A percentile compares a stretch with the other conserved stretches of the same genome.
These are phyloP conservation scores for Erythrolamprus reginae DNA, from an alignment of 2,113 vertebrate genomes.

Conservation along the genomic window DNA sequence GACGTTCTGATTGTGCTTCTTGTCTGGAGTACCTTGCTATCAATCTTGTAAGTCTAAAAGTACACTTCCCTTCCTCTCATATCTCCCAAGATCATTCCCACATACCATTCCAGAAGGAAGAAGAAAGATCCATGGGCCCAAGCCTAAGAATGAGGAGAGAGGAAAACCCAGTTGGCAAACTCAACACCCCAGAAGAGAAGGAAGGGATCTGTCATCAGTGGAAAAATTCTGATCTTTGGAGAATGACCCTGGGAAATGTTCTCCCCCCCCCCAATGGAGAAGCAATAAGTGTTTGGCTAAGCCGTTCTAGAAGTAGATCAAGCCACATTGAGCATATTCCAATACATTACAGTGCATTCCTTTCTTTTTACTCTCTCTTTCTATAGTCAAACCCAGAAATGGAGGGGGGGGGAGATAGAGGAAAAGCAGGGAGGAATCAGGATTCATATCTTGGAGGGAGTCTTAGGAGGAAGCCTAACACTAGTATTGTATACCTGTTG, in stretches of 20 bases:
- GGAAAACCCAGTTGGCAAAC: neutral
- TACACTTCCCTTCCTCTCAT: neutral
- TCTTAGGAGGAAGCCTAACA: neutral
- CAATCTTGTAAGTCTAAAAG: neutral
- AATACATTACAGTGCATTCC: neutral
- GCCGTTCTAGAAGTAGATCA: neutral
- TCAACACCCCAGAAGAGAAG: neutral
- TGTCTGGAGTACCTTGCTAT: neutral
- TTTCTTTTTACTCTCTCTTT: neutral
- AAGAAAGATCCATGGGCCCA: neutral
- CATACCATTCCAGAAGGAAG: neutral
- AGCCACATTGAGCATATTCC: neutral
- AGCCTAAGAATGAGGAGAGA: neutral
- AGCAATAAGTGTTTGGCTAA: neutral
- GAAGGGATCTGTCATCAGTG: neutral
- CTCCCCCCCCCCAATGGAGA: neutral
- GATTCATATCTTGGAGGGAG: neutral
- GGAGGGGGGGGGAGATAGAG: neutral
- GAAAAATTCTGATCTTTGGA: neutral
- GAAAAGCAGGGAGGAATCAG: neutral
- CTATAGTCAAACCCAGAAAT: neutral
- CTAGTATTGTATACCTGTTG: neutral
- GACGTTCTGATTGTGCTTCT: neutral
- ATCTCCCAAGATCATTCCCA: neutral
- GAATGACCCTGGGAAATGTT: neutral